These are phyloP conservation scores for Trichechus manatus DNA, from an alignment of 2,113 vertebrate genomes.

Conservation along the genomic window DNA sequence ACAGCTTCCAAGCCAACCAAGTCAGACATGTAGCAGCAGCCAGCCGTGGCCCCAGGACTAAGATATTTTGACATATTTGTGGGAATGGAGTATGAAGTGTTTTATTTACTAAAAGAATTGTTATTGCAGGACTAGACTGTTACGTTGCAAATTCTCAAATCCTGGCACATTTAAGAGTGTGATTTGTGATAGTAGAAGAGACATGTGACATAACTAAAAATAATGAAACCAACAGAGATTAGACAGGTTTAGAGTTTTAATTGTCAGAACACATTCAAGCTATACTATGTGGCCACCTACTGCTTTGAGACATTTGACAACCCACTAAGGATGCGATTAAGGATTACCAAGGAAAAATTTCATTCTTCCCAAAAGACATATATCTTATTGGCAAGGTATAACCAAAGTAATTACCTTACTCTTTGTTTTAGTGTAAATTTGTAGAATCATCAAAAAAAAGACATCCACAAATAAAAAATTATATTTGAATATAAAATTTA, in stretches of 20 bases:
- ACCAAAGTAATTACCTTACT: not conserved
- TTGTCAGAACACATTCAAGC: not conserved
- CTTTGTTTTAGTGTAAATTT: not conserved
- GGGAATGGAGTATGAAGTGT: not conserved
- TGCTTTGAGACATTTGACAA: slow-evolving; percentile 51
- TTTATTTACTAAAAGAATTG: slow-evolving; percentile 30
- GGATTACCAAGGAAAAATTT: not conserved
- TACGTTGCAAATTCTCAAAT: slow-evolving; percentile 45
- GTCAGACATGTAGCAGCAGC: not conserved
- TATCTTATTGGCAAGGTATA: not conserved
- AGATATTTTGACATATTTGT: not conserved
- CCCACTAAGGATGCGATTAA: slow-evolving; percentile 8
- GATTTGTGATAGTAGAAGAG: slow-evolving; percentile 38
- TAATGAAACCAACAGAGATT: slow-evolving; percentile 46
- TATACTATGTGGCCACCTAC: not conserved
- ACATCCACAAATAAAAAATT: not conserved
- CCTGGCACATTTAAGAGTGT: not conserved
- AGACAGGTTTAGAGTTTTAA: not conserved
- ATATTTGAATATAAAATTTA: not conserved
- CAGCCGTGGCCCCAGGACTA: not conserved
- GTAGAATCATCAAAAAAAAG: not conserved
- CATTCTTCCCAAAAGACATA: not conserved
- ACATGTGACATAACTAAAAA: slow-evolving; percentile 22
- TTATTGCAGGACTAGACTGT: slow-evolving; percentile 25
- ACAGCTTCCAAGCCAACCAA: not conserved